Conservation (phyloP, 1,140 invertebrate species). For the Hermatobates lingyangjiaoensis region DNA sequence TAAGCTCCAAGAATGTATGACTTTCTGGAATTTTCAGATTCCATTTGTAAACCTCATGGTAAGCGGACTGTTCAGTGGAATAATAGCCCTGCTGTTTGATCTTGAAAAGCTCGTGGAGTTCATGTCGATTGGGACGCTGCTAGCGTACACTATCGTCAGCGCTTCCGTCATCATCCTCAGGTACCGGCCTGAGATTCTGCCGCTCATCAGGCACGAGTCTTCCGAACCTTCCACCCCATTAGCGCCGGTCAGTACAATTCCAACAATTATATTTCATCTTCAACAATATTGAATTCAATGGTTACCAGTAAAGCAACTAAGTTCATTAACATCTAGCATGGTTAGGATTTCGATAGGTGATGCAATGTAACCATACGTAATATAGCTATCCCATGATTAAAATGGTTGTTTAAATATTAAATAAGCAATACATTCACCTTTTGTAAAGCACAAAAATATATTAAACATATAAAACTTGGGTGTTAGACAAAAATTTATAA, state of each 20-base stretch:
- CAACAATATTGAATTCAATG: too few relatives aligned
- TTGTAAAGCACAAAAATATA: too few relatives aligned
- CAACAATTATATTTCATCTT: too few relatives aligned
- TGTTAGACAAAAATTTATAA: too few relatives aligned
- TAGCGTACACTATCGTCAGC: slow-evolving; percentile 80
- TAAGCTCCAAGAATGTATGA: not conserved
- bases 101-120: slow-evolving; percentile 81
- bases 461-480: too few relatives aligned
- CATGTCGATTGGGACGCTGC: slow-evolving; percentile 79
- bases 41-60: slow-evolving; percentile 61
- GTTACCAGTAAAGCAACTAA: too few relatives aligned
- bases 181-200: slow-evolving; percentile 43
- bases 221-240: slow-evolving; percentile 20
- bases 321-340: too few relatives aligned
- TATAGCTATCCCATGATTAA: too few relatives aligned
- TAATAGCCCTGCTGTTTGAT: slow-evolving; percentile 72
- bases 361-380: too few relatives aligned
- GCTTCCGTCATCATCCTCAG: slow-evolving; percentile 71
- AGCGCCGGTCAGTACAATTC: slow-evolving; percentile 15
- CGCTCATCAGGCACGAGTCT: slow-evolving; percentile 20
- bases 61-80: slow-evolving; percentile 53
- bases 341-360: too few relatives aligned
- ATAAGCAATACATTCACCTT: too few relatives aligned
- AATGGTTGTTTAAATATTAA: too few relatives aligned
- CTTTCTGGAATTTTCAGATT: slow-evolving; percentile 28